phyloP scores from a whole-genome alignment of 2,797 vertebrate genomes.

The Phoxinus dragarum region DNA sequence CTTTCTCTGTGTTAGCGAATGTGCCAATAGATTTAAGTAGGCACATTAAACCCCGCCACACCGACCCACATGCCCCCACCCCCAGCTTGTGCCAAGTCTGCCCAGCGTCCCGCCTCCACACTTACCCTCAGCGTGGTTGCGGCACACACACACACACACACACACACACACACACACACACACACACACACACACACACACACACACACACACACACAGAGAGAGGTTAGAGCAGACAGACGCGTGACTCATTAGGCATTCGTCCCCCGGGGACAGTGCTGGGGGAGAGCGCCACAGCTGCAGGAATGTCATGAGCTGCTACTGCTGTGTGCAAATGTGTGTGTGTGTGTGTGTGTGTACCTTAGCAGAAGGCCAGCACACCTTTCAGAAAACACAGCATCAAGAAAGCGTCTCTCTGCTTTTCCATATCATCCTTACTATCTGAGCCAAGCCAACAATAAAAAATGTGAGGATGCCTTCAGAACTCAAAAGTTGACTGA shows the following conservation, averaged over 20 bases:
- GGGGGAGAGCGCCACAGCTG: constrained; percentile 81
- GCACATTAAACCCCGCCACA: constrained; percentile 52
- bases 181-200: constrained; percentile 49
- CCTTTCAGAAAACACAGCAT: constrained; percentile 79
- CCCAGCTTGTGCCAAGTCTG: constrained; percentile 79
- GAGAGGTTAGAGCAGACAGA: constrained; percentile 85
- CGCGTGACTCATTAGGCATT: constrained; percentile 88
- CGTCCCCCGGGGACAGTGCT: constrained; percentile 81
- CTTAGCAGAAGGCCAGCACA: constrained; percentile 72
- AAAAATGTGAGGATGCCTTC: constrained; percentile 15
- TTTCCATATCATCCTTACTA: constrained; percentile 73
- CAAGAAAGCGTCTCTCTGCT: constrained; percentile 68
- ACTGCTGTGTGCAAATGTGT: constrained; percentile 57
- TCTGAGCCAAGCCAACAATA: constrained; percentile 58
- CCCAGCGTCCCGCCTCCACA: constrained; percentile 75
- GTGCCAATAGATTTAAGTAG: constrained; percentile 28
- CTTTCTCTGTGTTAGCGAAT: constrained; percentile 2
- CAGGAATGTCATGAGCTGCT: constrained; percentile 83
- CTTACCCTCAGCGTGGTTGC: constrained; percentile 54
- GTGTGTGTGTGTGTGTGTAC: constrained; percentile 46
- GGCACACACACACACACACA: constrained; percentile 60
- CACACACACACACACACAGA: constrained; percentile 65
- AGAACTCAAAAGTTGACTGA: constrained; percentile 9
- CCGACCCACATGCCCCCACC: constrained; percentile 65
- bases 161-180: no score